phyloP scores from a whole-genome alignment of 2,888 invertebrate genomes.

The Leptinotarsa rubiginosa region DNA sequence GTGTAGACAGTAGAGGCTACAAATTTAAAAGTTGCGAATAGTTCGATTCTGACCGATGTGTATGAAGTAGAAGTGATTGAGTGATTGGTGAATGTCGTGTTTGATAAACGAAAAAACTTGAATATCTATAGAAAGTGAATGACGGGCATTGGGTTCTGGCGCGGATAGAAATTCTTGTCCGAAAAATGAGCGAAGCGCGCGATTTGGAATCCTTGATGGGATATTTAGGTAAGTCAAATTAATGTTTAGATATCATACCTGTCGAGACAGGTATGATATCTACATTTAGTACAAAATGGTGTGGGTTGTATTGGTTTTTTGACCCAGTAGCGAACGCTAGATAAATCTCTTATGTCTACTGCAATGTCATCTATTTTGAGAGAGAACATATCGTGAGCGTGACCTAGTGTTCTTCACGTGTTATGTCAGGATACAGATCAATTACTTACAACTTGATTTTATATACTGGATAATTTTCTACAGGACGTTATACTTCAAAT shows the following conservation, averaged over 20 bases:
- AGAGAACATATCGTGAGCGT: neutral
- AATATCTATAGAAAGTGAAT: neutral
- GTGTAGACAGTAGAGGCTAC: neutral
- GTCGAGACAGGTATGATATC: neutral
- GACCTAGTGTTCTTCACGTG: neutral
- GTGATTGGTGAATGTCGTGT: neutral
- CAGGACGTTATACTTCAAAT: no score
- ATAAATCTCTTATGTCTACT: neutral
- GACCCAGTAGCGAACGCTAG: neutral
- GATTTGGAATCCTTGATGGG: slow-evolving; percentile 60
- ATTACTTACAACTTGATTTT: no score
- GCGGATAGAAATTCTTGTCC: neutral
- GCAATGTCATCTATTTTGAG: neutral
- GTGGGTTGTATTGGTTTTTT: neutral
- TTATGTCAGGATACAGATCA: no score
- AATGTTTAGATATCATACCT: neutral
- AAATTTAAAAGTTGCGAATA: slow-evolving; percentile 36
- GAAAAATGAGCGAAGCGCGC: slow-evolving; percentile 53
- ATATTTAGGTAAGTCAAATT: slow-evolving; percentile 53
- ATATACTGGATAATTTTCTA: no score
- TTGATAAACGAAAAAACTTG: neutral
- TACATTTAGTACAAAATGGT: neutral
- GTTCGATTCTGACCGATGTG: slow-evolving; percentile 1
- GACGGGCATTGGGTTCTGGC: neutral
- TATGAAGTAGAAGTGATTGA: neutral